Base-by-base conservation (phyloP, 2,797 vertebrate species). In the Hirundo rustica region DNA sequence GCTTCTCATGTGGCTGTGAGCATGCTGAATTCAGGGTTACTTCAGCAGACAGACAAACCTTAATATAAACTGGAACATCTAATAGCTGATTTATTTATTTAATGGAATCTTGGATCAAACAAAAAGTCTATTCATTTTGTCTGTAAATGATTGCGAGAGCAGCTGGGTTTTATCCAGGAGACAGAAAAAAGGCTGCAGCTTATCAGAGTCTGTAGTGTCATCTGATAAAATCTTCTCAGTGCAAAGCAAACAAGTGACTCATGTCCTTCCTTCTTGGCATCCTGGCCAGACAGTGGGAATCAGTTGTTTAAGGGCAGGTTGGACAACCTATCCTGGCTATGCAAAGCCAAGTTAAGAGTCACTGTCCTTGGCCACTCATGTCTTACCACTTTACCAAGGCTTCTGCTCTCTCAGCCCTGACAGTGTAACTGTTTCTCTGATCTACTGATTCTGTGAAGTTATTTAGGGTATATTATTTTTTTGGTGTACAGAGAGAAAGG, bases 41-140 rank as follows among this genome's bases (percentile, higher is more conserved):
- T 94, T 90, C 74, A 73, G 83, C 83, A 92, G 88, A 88, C 85
- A 57, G 38, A 42, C 40, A 89, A 93, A 85, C 77, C 75, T 94
- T 93, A 88, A 74, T 70, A 88, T 94, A 93, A 96, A 90, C 93
- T 95, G 61, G 64, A 93, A 90, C 70, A 34, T 95, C 80, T 96
- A 95, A 95, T 97, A 92, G 95, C 75, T 97, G 92, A 96, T 97
- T 89, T 96, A 96, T 97, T 95, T 96, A 87, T 96, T 94, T 93
- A 92, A 94, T 95, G 92, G 92, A 88, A 89, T 95, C 93, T 85
- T 87, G 88, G 89, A 85, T 94, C 88, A 90, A 96, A 97, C 95
- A 97, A 95, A 79, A 95, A 92, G 86, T 92, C 95, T 93, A 96
- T 96, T 97, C 96, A 96, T 92, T 93, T 73, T 93, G 89, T 90